Evolutionary conservation across 1,140 invertebrate genomes (phyloP).

Genomic region (Trypoxylus dichotomus): DNA sequence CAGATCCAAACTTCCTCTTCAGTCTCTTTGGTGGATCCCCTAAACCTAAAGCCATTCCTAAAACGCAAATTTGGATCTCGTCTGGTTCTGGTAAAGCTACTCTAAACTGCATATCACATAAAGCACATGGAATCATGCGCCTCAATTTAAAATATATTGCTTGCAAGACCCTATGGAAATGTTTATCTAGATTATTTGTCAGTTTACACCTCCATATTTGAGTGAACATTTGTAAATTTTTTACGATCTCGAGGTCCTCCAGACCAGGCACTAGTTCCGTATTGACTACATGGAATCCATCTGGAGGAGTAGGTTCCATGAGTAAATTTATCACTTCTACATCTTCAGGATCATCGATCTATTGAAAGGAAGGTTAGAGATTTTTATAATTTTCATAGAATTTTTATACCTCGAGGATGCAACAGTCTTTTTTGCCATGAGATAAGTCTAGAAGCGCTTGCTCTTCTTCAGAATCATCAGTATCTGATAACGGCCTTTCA

Average conservation of each 20-base stretch:
- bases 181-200: conserved; percentile 65
- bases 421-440: conserved; percentile 80
- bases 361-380: conserved; percentile 1
- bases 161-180: conserved; percentile 61
- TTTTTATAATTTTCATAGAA: neutral
- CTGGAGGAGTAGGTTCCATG: conserved; percentile 75
- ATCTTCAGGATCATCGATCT: conserved; percentile 87
- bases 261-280: conserved; percentile 79
- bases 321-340: conserved; percentile 77
- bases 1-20: neutral
- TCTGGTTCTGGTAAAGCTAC: conserved; percentile 84
- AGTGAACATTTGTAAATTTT: conserved; percentile 86
- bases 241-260: conserved; percentile 66
- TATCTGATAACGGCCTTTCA: conserved; percentile 55
- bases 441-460: conserved; percentile 74
- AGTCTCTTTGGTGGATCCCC: conserved; percentile 58
- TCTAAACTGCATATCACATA: conserved; percentile 77
- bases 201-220: conserved; percentile 79
- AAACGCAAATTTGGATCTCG: conserved; percentile 83
- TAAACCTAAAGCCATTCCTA: conserved; percentile 73
- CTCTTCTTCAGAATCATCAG: conserved; percentile 74
- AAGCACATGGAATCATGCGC: conserved; percentile 78
- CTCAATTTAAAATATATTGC: conserved; percentile 85
- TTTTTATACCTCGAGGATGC: conserved; percentile 70
- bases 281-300: conserved; percentile 83